phyloP scores from a whole-genome alignment of 2,888 invertebrate genomes.

The Caenorhabditis becei region DNA sequence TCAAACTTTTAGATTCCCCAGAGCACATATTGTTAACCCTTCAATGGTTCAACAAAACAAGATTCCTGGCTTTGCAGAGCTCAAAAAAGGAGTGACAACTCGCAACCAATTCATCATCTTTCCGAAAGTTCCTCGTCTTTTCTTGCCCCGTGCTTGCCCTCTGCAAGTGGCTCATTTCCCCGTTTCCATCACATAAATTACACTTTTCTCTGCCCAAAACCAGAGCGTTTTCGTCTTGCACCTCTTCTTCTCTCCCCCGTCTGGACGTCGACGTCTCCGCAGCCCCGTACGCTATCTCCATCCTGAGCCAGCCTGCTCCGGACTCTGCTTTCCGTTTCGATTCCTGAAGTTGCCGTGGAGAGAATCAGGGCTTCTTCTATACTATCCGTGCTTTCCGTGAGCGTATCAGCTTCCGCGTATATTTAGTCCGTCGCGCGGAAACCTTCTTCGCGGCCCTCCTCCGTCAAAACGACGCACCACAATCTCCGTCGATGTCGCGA shows the following conservation, averaged over 20 bases:
- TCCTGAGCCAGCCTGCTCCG: background rate
- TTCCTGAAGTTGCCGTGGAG: background rate
- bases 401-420: background rate
- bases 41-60: too few relatives aligned
- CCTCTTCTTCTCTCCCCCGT: conserved; percentile 34
- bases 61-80: too few relatives aligned
- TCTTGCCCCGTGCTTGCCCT: background rate
- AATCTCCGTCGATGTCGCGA: background rate
- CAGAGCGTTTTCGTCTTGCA: conserved; percentile 17
- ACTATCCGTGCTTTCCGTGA: background rate
- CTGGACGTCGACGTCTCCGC: conserved; percentile 1
- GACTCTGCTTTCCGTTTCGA: background rate
- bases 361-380: conserved; percentile 14
- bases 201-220: conserved; percentile 5
- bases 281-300: background rate
- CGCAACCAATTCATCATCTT: background rate
- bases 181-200: conserved; percentile 40
- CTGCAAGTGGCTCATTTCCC: conserved; percentile 7
- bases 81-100: too few relatives aligned
- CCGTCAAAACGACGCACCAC: background rate
- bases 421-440: conserved; percentile 5
- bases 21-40: too few relatives aligned
- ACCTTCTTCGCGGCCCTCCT: conserved; percentile 8
- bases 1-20: too few relatives aligned
- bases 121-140: background rate